A percentile compares a stretch with the other conserved stretches of the same genome.
These are phyloP conservation scores for Eupsittula cactorum DNA, from an alignment of 2,113 vertebrate species.

Conservation along the genomic window DNA sequence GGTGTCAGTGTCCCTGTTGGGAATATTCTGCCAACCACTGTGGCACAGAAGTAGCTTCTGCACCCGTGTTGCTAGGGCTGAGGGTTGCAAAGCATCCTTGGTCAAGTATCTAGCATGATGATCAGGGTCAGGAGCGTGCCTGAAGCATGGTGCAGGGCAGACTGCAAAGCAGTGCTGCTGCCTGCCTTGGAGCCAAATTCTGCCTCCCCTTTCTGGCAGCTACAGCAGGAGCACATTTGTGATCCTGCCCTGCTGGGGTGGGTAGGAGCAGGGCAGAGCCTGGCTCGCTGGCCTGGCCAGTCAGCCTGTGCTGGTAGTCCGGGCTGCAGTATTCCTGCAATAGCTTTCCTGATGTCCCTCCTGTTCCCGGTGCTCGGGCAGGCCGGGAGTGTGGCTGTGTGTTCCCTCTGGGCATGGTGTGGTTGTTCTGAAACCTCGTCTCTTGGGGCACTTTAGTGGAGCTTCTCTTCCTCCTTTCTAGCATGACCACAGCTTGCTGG, in stretches of 20 bases:
- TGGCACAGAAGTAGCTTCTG: background rate
- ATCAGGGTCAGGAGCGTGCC: background rate
- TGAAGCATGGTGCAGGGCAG: background rate
- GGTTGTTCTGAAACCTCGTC: background rate
- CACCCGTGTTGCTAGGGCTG: background rate
- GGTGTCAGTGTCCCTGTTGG: background rate
- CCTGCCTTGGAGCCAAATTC: background rate
- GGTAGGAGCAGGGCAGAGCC: background rate
- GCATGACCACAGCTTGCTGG: background rate
- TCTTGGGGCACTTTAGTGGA: background rate
- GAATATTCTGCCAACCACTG: background rate
- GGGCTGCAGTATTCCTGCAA: background rate
- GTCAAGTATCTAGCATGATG: background rate
- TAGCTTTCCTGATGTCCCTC: background rate
- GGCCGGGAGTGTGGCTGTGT: background rate
- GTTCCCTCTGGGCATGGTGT: background rate
- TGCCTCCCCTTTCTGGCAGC: background rate
- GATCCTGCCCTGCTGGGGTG: background rate
- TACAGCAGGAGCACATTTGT: background rate
- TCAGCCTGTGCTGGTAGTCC: background rate
- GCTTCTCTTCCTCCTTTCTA: background rate
- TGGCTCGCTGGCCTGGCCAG: background rate
- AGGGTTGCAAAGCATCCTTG: background rate
- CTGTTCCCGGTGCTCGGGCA: background rate
- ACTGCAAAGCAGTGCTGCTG: background rate